Evolutionary conservation across 2,888 invertebrate genomes (phyloP), one percentile per base, ranked within the genome.

Genomic region (Sphinx pinastri): DNA sequence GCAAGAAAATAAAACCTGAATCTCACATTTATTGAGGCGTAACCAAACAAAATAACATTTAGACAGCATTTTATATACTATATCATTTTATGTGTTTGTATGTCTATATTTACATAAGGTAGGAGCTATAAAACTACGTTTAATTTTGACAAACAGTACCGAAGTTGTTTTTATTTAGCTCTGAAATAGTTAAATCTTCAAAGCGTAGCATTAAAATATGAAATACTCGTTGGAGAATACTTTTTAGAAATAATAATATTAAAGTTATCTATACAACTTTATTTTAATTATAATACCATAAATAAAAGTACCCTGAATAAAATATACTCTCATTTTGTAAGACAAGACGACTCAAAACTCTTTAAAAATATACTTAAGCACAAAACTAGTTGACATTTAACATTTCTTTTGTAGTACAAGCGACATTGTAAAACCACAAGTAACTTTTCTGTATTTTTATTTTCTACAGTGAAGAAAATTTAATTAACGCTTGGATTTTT

Each of bases 21-120:
- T 25, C 59, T 59, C n/a, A 59, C 47, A 16, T 63, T 63, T 19
- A 63, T 63, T 13, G 19, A 31, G 58, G 19, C 58, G 25, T 25
- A 25, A 25, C 31, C n/a, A 0, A 12, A 47, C 19, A 1, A 47
- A 47, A 49, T 11, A 13, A 49, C 16, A 19, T 63, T 49, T 47
- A 49, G 47, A 49, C 19, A 16, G 49, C 16, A 19, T 63, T 60
- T 49, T 49, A 63, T 49, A 19, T 19, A 47, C 49, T 16, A 6
- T 63, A 12, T 13, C 47, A 19, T 63, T 63, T 63, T 63, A 63
- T 63, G 63, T 47, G 16, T 63, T 49, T 63, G 19, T n/a, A 45
- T n/a, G n/a, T 49, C 0, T 47, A 3, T 63, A 55, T 55, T 55
- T 55, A 19, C 55, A 55, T 55, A 55, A 1, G 3, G 19, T 19